Percentiles rank a stretch among this genome's conserved stretches.
phyloP scores from a whole-genome alignment of 2,797 vertebrate species.

The Columba guinea region DNA sequence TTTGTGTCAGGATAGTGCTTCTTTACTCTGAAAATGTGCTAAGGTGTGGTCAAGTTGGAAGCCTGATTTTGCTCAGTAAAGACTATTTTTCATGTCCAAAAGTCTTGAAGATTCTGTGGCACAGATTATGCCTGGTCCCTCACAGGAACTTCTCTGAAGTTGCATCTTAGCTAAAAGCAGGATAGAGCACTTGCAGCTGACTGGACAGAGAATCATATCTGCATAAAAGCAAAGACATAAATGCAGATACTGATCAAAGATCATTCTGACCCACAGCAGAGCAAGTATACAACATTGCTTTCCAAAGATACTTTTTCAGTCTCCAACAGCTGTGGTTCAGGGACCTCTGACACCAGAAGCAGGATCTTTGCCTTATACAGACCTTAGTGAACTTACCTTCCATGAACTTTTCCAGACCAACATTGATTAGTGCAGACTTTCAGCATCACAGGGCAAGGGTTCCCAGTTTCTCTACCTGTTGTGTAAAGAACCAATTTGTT shows the following conservation, averaged over 20 bases:
- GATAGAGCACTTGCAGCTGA: not conserved
- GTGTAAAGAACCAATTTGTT: not conserved
- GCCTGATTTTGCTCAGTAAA: not conserved
- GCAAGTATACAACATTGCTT: not conserved
- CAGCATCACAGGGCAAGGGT: not conserved
- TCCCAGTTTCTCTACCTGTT: not conserved
- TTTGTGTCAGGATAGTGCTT: not conserved
- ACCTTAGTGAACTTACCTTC: not conserved
- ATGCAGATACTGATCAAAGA: not conserved
- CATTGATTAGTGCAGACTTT: not conserved
- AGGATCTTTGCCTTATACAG: not conserved
- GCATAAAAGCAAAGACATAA: not conserved
- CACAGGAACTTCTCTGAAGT: not conserved
- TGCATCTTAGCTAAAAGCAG: not conserved
- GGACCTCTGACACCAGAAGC: not conserved
- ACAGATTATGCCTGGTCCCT: not conserved
- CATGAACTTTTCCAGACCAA: not conserved
- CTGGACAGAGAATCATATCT: not conserved
- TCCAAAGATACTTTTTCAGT: not conserved
- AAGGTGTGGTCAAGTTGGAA: not conserved
- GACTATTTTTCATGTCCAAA: not conserved
- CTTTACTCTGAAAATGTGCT: not conserved
- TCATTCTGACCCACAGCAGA: not conserved
- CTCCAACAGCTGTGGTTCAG: rapidly evolving
- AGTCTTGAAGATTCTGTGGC: not conserved